Conservation (phyloP, 64 coral and sea anemone genomes). For the Montipora capricornis region DNA sequence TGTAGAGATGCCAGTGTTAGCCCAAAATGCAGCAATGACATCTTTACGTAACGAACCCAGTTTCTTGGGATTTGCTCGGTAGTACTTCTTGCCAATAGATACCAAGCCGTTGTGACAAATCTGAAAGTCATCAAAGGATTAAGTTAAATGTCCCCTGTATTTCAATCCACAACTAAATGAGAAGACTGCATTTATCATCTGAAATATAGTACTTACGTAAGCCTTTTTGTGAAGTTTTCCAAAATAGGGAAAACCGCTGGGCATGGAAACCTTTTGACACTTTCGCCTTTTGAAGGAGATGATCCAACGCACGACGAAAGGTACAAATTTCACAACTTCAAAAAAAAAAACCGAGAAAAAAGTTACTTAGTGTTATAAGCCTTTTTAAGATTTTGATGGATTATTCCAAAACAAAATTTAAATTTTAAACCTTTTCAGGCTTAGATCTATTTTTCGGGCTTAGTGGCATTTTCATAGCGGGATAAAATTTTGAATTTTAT, state of each 20-base stretch:
- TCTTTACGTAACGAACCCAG: slow-evolving; percentile 1
- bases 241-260: slow-evolving; percentile 20
- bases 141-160: not conserved
- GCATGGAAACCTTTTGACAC: not conserved
- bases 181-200: not conserved
- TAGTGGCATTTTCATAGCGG: too few relatives aligned
- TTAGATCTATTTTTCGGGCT: too few relatives aligned
- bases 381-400: too few relatives aligned
- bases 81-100: slow-evolving; percentile 18
- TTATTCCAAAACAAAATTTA: too few relatives aligned
- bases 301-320: not conserved
- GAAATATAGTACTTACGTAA: not conserved
- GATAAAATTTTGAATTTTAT: too few relatives aligned
- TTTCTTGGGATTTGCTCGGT: slow-evolving; percentile 5
- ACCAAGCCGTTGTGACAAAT: slow-evolving; percentile 51
- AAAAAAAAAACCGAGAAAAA: not conserved
- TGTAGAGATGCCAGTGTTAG: not conserved
- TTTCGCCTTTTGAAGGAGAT: not conserved
- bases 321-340: not conserved
- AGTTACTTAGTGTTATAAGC: too few relatives aligned
- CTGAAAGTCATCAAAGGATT: not conserved
- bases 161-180: not conserved
- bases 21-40: slow-evolving; percentile 49
- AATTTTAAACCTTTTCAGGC: too few relatives aligned
- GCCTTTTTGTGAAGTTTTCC: not conserved